Evolutionary conservation across 2,113 vertebrate genomes (phyloP), one percentile per base, ranked within the genome.

Genomic region (Sphaerodactylus townsendi): DNA sequence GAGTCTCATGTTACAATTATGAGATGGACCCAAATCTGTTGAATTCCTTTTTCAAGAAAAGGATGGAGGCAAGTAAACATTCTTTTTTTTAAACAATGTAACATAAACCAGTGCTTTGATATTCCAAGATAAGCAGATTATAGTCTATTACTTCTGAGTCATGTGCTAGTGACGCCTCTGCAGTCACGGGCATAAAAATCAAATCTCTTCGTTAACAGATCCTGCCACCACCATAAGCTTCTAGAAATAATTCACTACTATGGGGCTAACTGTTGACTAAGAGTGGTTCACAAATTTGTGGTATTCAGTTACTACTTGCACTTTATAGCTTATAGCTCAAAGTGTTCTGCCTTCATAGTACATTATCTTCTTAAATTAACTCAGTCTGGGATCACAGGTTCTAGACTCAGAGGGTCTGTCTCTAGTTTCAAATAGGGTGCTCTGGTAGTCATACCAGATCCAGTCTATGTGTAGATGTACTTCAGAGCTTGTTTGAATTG

Each of bases 131-230:
- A 74, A 0, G 62, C 1, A 77, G 21, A 82, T 9, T 50, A 81
- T 2, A 19, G 30, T 33, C 70, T 44, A 0, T 64, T 1, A 5
- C 71, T 89, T 77, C 79, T 89, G 84, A 46, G 65, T 82, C 46
- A 77, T 65, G 50, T 56, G 91, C 85, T 82, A 79, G 78, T 6
- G 85, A 82, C 41, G 21, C 28, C 4, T 86, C 71, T 78, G 41
- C 80, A 71, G 48, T 25, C 13, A 44, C 13, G 68, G 87, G 82
- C 8, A 87, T 28, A 83, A 84, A 92, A 86, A 85, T 41, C 11
- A 3, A 65, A 89, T 85, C 77, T 62, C 30, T 71, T 35, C 0
- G 5, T 75, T 81, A 66, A 83, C 37, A 83, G 78, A 79, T n/a
- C 68, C 71, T 82, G 74, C 4, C 30, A 3, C 4, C 79, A 50